Percentiles rank a stretch among this genome's conserved stretches.
phyloP scores from a whole-genome alignment of 2,888 invertebrate species.

The Oxyteleia sp. region DNA sequence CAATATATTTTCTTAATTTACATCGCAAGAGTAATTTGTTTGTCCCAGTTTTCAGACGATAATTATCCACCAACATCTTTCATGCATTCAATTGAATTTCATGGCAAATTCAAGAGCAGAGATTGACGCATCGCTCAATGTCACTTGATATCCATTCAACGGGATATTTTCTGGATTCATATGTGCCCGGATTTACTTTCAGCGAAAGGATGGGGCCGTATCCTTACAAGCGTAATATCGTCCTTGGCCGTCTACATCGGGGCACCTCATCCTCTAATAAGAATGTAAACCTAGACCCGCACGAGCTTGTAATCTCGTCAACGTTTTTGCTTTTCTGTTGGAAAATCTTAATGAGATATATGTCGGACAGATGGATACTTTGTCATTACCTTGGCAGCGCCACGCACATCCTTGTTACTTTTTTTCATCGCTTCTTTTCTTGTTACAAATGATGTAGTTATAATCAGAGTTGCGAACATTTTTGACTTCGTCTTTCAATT shows the following conservation, averaged over 20 bases:
- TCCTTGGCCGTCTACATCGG: slow-evolving; percentile 34
- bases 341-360: slow-evolving; percentile 35
- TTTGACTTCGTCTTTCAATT: no score
- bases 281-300: slow-evolving; percentile 37
- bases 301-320: slow-evolving; percentile 21
- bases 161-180: no score
- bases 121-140: no score
- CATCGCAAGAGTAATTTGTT: no score
- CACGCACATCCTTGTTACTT: slow-evolving; percentile 4
- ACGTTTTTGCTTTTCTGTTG: slow-evolving; percentile 10
- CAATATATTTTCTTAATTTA: no score
- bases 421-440: slow-evolving; percentile 3
- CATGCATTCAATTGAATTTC: no score
- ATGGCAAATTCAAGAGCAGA: no score
- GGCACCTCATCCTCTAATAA: slow-evolving; percentile 35
- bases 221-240: slow-evolving; percentile 30
- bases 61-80: no score
- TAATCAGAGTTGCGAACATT: neutral
- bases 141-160: no score
- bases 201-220: slow-evolving; percentile 3
- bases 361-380: neutral
- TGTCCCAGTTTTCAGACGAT: no score
- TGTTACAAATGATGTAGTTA: neutral
- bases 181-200: neutral
- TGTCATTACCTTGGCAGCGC: slow-evolving; percentile 33